phyloP scores from a whole-genome alignment of 2,888 invertebrate species.

The Trachelus stipa region DNA sequence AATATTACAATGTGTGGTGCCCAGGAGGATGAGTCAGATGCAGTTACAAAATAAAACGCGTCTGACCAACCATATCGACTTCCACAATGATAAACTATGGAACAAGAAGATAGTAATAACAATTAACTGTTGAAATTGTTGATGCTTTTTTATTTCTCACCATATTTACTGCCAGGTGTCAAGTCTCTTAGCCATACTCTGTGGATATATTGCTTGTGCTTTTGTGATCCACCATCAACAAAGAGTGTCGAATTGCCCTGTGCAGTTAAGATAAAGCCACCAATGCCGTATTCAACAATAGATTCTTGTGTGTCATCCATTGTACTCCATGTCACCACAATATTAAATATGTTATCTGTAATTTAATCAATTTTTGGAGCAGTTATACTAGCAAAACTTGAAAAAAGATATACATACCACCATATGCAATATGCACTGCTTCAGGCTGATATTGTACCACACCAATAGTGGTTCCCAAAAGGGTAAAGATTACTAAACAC shows the following conservation, averaged over 20 bases:
- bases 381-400: no score
- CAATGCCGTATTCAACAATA: conserved; percentile 80
- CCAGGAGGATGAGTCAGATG: conserved; percentile 78
- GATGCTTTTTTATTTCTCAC: conserved; percentile 60
- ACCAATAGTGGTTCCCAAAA: conserved; percentile 20
- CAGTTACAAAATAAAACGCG: conserved; percentile 80
- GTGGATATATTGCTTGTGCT: conserved; percentile 81
- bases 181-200: conserved; percentile 75
- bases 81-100: conserved; percentile 83
- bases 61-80: conserved; percentile 86
- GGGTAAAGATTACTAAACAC: background rate
- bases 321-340: conserved; percentile 88
- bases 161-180: conserved; percentile 74
- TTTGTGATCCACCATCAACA: conserved; percentile 78
- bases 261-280: conserved; percentile 70
- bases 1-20: conserved; percentile 85
- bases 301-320: conserved; percentile 75
- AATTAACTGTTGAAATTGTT: background rate
- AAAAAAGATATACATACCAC: conserved; percentile 64
- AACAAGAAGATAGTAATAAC: background rate
- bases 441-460: conserved; percentile 72
- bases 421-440: conserved; percentile 76
- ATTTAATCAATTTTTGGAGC: background rate
- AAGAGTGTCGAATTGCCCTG: conserved; percentile 74
- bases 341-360: conserved; percentile 74